phyloP scores from a whole-genome alignment of 1,140 invertebrate species.

The Orius insidiosus region DNA sequence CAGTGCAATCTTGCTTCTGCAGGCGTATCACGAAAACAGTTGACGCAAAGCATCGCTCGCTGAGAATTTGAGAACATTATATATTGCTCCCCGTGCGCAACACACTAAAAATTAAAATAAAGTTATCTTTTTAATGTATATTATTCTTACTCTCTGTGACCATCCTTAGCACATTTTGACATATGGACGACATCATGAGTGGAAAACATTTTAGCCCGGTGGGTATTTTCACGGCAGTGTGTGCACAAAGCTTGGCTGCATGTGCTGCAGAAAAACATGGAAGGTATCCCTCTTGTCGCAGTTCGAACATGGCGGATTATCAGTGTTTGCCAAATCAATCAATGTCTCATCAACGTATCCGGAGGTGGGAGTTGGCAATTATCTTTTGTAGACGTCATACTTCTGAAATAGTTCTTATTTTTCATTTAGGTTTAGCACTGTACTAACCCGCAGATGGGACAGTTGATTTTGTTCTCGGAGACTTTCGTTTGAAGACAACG shows the following conservation, averaged over 20 bases:
- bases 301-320: constrained; percentile 50
- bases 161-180: constrained; percentile 47
- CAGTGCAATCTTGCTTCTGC: constrained; percentile 44
- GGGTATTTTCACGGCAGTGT: constrained; percentile 48
- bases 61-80: constrained; percentile 52
- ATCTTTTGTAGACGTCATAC: constrained; percentile 40
- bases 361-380: constrained; percentile 36
- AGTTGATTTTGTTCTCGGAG: constrained; percentile 39
- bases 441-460: constrained; percentile 46
- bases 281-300: constrained; percentile 44
- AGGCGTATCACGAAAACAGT: constrained; percentile 47
- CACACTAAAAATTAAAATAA: constrained; percentile 29
- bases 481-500: constrained; percentile 40
- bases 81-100: constrained; percentile 46
- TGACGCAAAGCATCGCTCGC: constrained; percentile 49
- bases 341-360: constrained; percentile 44
- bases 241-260: constrained; percentile 51
- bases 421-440: background rate
- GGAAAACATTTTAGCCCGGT: constrained; percentile 55
- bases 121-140: constrained; percentile 6
- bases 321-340: constrained; percentile 43
- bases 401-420: constrained; percentile 24
- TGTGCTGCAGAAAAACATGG: constrained; percentile 52
- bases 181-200: constrained; percentile 51
- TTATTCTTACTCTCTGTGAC: constrained; percentile 38